Evolutionary conservation across 2,113 vertebrate species (phyloP), one percentile per base, ranked within the genome.

Genomic region (Corvus moneduloides): DNA sequence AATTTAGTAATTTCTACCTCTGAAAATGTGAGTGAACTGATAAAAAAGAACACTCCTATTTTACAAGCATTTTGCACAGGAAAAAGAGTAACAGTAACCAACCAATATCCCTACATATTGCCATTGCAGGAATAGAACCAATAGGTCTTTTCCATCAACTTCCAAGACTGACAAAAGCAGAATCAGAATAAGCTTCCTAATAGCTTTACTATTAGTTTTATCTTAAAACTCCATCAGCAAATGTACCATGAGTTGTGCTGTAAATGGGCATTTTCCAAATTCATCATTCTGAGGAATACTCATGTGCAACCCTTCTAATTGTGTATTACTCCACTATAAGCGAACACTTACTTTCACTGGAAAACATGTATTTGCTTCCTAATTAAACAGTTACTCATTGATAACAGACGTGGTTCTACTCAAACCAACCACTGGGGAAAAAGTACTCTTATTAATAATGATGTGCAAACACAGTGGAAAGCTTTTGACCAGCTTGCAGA

Each of bases 81-180:
- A 55, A 55, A 77, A 88, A 73, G 26, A 35, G 7, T 26, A 84
- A 58, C 0, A 67, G 17, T 30, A 89, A 77, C 7, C 8, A 61
- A 63, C 33, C 22, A 59, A 22, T 14, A 75, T 16, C 10, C 22
- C n/a, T 69, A 81, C 28, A 80, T 72, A 61, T 49, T 84, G 35
- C 7, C 32, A 37, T 37, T 78, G 72, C 13, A 80, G 69, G 86
- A 96, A 88, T 58, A 96, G 90, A 96, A 89, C 83, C 90, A 97
- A 95, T 46, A 96, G 88, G 90, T 76, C 96, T 97, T 95, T 96
- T 97, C 94, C 95, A 96, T 95, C 90, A 84, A 33, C 93, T 93
- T 96, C 88, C 93, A 71, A 16, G 43, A 88, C 35, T 55, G 46
- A 73, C 23, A 68, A 72, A 91, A 80, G 51, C 17, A 37, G 35